A percentile compares a stretch with the other conserved stretches of the same genome.
Evolutionary conservation across 2,888 invertebrate species (phyloP).

Genomic region (Cremastobaeus sp.): DNA sequence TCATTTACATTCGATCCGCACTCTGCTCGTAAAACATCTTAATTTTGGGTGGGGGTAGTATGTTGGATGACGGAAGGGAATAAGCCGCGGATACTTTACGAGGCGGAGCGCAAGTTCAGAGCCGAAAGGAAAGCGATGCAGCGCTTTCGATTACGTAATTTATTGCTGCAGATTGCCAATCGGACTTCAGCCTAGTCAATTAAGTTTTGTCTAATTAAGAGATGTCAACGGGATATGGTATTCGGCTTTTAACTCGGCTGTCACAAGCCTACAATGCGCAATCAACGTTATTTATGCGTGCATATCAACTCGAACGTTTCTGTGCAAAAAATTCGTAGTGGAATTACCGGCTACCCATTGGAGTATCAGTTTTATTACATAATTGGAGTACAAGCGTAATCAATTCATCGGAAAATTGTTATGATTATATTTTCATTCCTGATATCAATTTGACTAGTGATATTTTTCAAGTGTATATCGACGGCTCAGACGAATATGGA

Average conservation of each 20-base stretch:
- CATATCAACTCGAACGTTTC: no score
- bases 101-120: background rate
- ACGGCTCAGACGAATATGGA: no score
- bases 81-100: background rate
- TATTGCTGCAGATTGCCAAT: background rate
- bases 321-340: no score
- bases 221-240: background rate
- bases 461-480: no score
- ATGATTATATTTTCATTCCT: no score
- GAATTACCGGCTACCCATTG: no score
- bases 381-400: no score
- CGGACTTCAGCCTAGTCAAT: background rate
- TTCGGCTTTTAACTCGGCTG: background rate
- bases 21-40: conserved; percentile 14
- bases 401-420: no score
- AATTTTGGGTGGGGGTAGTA: conserved; percentile 14
- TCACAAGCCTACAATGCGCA: no score
- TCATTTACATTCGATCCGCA: conserved; percentile 7
- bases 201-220: conserved; percentile 13
- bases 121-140: background rate
- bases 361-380: no score
- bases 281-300: no score
- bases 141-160: conserved; percentile 3
- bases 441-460: no score
- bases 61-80: conserved; percentile 1